Evolutionary conservation across 2,888 invertebrate genomes (phyloP).

Genomic region (Pyralis farinalis): DNA sequence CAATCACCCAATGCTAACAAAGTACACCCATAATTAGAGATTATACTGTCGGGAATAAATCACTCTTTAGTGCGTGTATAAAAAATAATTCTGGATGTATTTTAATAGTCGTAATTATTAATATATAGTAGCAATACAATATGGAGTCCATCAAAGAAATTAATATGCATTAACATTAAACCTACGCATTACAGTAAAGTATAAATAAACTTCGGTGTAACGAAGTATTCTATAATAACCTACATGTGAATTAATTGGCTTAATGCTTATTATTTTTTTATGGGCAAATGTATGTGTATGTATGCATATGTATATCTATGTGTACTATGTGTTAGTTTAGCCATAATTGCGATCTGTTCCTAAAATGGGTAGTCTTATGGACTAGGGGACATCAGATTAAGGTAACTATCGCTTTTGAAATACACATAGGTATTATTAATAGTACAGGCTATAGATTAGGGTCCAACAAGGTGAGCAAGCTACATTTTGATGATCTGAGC

Average conservation of each 20-base stretch:
- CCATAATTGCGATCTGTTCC: slow-evolving; percentile 77
- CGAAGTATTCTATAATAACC: too few relatives aligned
- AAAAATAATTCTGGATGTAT: neutral
- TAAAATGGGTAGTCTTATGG: slow-evolving; percentile 66
- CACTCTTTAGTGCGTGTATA: slow-evolving; percentile 11
- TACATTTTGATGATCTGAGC: slow-evolving; percentile 69
- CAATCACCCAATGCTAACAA: neutral
- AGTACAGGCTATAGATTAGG: slow-evolving; percentile 14
- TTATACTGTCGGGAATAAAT: slow-evolving; percentile 1
- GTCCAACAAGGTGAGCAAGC: slow-evolving; percentile 33
- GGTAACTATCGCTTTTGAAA: slow-evolving; percentile 17
- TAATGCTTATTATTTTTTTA: slow-evolving; percentile 1
- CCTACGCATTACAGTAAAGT: neutral
- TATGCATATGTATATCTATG: slow-evolving; percentile 39
- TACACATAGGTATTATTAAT: slow-evolving; percentile 15
- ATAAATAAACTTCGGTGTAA: too few relatives aligned
- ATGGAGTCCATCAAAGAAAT: slow-evolving; percentile 1
- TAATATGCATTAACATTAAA: neutral
- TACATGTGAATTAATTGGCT: neutral
- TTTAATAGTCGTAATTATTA: neutral
- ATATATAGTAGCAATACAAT: neutral
- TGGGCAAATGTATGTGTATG: slow-evolving; percentile 9
- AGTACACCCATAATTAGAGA: slow-evolving; percentile 1
- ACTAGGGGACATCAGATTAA: slow-evolving; percentile 32
- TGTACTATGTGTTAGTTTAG: slow-evolving; percentile 39